Conservation (phyloP, 2,888 invertebrate genomes). For the Ommatoiulus sabulosus region DNA sequence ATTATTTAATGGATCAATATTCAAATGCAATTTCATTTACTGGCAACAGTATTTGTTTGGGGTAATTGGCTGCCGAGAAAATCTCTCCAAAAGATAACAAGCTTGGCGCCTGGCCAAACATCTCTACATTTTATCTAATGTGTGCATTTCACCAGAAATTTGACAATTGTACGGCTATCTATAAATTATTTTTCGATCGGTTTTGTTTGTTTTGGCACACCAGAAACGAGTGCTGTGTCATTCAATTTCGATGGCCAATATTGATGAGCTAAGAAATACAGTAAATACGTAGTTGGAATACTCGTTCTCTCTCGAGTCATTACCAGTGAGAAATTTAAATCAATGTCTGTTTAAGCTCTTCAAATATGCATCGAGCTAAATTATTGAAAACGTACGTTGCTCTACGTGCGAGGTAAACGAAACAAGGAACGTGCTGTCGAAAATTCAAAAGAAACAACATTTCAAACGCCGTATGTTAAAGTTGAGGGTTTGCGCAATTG, state of each 20-base stretch:
- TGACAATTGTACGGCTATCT: constrained; percentile 6
- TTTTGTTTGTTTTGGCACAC: background rate
- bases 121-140: background rate
- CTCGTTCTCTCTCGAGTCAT: too few relatives aligned
- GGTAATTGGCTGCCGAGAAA: background rate
- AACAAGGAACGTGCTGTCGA: too few relatives aligned
- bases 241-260: constrained; percentile 8
- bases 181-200: constrained; percentile 13
- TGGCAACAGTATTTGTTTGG: constrained; percentile 27
- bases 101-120: background rate
- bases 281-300: too few relatives aligned
- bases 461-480: too few relatives aligned
- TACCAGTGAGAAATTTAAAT: too few relatives aligned
- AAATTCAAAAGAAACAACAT: too few relatives aligned
- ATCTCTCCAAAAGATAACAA: constrained; percentile 6
- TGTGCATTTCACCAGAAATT: background rate
- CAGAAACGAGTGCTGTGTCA: constrained; percentile 2
- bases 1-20: constrained; percentile 27
- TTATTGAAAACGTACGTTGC: too few relatives aligned
- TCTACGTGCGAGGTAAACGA: too few relatives aligned
- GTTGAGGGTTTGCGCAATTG: too few relatives aligned
- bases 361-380: too few relatives aligned
- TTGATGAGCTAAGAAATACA: background rate
- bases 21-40: constrained; percentile 34
- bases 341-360: too few relatives aligned